These are phyloP conservation scores for Drosophila asahinai DNA, from an alignment of 1,140 invertebrate species.

Conservation along the genomic window DNA sequence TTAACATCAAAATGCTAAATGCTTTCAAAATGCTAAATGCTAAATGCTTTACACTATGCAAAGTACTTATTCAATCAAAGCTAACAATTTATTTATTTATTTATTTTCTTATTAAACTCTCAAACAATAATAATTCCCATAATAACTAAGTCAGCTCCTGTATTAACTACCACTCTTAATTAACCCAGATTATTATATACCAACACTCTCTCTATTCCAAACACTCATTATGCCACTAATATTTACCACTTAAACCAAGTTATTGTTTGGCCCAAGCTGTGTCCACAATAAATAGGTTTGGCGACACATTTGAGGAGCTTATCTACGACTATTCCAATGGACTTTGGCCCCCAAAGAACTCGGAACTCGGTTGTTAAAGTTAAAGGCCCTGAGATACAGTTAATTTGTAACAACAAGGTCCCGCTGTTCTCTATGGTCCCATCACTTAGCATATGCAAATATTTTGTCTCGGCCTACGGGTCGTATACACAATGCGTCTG, in stretches of 20 bases:
- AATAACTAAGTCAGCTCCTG: too few species aligned
- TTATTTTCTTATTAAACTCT: not conserved
- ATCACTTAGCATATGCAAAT: conserved; percentile 71
- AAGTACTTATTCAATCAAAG: too few species aligned
- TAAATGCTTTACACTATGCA: too few species aligned
- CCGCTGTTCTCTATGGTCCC: not conserved
- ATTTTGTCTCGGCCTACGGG: conserved; percentile 55
- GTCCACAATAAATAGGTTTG: conserved; percentile 35
- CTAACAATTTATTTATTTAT: too few species aligned
- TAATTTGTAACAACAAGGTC: conserved; percentile 47
- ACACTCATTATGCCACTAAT: conserved; percentile 15
- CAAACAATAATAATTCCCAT: not conserved
- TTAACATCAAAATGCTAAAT: too few species aligned
- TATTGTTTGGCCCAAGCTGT: conserved; percentile 6
- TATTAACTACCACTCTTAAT: not conserved
- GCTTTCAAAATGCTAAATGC: too few species aligned
- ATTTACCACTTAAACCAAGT: conserved; percentile 12
- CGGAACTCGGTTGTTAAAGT: conserved; percentile 16
- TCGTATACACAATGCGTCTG: conserved; percentile 67
- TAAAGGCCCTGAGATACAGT: conserved; percentile 42
- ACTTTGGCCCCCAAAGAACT: conserved; percentile 2
- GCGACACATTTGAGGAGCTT: conserved; percentile 12
- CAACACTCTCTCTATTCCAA: not conserved
- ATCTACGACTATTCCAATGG: conserved; percentile 2
- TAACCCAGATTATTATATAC: not conserved